These are phyloP conservation scores for Atherinomorus stipes DNA, from an alignment of 2,113 vertebrate species.

Conservation along the genomic window DNA sequence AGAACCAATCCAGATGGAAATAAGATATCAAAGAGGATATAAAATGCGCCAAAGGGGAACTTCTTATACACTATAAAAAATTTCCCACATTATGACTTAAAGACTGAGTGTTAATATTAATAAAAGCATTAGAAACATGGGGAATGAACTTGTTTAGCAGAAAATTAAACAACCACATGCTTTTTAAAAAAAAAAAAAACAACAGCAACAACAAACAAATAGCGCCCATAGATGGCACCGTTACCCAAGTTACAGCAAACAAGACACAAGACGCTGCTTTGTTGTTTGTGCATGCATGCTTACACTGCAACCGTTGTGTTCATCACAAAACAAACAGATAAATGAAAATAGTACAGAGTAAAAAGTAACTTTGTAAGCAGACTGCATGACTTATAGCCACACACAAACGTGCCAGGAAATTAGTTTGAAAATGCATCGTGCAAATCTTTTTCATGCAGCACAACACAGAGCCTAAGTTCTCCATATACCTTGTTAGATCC, in stretches of 20 bases:
- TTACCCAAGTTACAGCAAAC: slow-evolving; percentile 36
- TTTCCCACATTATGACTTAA: slow-evolving; percentile 4
- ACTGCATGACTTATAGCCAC: slow-evolving; percentile 31
- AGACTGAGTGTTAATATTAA: slow-evolving; percentile 12
- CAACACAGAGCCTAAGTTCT: slow-evolving; percentile 67
- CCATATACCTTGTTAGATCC: slow-evolving; percentile 96
- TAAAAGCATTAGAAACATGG: slow-evolving; percentile 11
- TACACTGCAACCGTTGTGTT: slow-evolving; percentile 2
- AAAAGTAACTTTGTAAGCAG: slow-evolving; percentile 16
- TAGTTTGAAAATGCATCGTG: slow-evolving; percentile 61
- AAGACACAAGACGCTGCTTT: slow-evolving; percentile 20
- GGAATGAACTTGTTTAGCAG: not conserved
- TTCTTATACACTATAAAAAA: slow-evolving; percentile 7
- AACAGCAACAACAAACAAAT: too few species aligned
- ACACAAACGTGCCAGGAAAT: slow-evolving; percentile 31
- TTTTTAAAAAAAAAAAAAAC: too few species aligned
- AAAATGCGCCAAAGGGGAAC: not conserved
- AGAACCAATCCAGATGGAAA: not conserved
- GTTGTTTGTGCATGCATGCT: slow-evolving; percentile 31
- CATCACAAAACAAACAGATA: not conserved
- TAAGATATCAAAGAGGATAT: not conserved
- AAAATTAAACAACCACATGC: slow-evolving; percentile 45
- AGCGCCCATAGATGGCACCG: slow-evolving; percentile 72
- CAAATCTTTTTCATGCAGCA: slow-evolving; percentile 82
- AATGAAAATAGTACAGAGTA: not conserved